phyloP scores from a whole-genome alignment of 2,113 vertebrate species.

The Pteropus alecto region DNA sequence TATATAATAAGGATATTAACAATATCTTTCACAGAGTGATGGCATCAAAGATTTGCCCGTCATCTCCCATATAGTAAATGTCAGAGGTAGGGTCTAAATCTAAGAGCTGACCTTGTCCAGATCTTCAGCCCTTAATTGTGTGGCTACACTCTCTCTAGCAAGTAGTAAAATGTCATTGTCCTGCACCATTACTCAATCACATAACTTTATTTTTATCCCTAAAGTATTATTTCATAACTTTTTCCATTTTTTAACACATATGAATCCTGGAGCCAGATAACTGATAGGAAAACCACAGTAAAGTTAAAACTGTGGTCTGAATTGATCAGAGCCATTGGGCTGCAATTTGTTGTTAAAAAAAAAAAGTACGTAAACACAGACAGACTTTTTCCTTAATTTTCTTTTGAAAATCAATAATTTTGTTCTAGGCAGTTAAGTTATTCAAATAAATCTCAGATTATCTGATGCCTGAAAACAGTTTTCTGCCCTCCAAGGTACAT shows the following conservation, averaged over 20 bases:
- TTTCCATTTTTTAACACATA: not conserved
- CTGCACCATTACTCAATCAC: not conserved
- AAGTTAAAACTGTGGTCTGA: not conserved
- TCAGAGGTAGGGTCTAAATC: not conserved
- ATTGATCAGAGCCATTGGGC: not conserved
- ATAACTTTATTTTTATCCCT: not conserved
- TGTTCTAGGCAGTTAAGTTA: slow-evolving; percentile 51
- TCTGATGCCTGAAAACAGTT: slow-evolving; percentile 50
- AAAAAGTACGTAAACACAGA: not conserved
- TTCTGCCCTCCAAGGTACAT: slow-evolving; percentile 7
- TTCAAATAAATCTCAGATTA: slow-evolving; percentile 59
- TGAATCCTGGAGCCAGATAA: not conserved
- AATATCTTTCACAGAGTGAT: not conserved
- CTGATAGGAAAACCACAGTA: not conserved
- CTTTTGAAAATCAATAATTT: slow-evolving; percentile 57
- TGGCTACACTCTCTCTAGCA: not conserved
- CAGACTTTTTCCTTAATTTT: not conserved
- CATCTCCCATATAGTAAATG: not conserved
- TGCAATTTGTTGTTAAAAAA: not conserved
- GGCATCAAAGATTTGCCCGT: not conserved
- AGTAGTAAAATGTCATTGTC: not conserved
- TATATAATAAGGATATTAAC: not conserved
- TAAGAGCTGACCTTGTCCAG: not conserved
- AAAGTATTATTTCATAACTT: not conserved
- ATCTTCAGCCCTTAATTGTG: not conserved